Evolutionary conservation across 1,140 invertebrate genomes (phyloP).

Genomic region (Drosophila virilis): DNA sequence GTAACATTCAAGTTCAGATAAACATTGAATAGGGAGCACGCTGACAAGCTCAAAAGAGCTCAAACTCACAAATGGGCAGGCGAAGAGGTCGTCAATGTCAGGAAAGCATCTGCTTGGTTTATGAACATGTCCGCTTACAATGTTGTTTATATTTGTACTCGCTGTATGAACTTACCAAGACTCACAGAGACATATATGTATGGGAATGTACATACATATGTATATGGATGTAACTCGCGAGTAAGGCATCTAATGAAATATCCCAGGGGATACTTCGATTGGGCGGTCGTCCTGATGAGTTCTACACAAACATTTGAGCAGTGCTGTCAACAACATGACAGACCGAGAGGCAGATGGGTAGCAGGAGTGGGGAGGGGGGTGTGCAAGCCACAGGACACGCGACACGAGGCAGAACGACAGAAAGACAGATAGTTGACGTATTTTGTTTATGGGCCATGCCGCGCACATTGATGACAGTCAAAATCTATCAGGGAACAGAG

Average conservation of each 20-base stretch:
- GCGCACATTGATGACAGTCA: conserved; percentile 75
- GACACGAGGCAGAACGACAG: conserved; percentile 8
- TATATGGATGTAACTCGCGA: not conserved
- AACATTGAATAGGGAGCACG: conserved; percentile 3
- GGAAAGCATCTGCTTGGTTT: conserved; percentile 41
- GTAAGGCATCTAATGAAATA: conserved; percentile 66
- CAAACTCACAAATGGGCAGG: conserved; percentile 39
- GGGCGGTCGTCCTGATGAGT: conserved; percentile 33
- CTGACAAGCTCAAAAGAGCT: conserved; percentile 10
- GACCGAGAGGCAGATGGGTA: not conserved
- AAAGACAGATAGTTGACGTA: conserved; percentile 64
- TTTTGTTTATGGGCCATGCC: conserved; percentile 72
- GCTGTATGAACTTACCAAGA: not conserved
- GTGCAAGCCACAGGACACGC: conserved; percentile 39
- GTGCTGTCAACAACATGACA: conserved; percentile 74
- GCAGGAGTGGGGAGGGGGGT: not conserved
- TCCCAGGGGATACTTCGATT: conserved; percentile 42
- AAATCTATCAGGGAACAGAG: conserved; percentile 40
- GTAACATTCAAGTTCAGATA: not conserved
- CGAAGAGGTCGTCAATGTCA: conserved; percentile 41
- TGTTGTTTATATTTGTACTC: conserved; percentile 55
- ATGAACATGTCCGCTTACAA: conserved; percentile 64
- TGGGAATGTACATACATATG: not conserved
- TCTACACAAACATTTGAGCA: conserved; percentile 70
- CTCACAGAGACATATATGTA: conserved; percentile 5